Percentiles rank a stretch among this genome's conserved stretches.
Evolutionary conservation across 2,797 vertebrate species (phyloP).

Genomic region (Danio jaintianensis): DNA sequence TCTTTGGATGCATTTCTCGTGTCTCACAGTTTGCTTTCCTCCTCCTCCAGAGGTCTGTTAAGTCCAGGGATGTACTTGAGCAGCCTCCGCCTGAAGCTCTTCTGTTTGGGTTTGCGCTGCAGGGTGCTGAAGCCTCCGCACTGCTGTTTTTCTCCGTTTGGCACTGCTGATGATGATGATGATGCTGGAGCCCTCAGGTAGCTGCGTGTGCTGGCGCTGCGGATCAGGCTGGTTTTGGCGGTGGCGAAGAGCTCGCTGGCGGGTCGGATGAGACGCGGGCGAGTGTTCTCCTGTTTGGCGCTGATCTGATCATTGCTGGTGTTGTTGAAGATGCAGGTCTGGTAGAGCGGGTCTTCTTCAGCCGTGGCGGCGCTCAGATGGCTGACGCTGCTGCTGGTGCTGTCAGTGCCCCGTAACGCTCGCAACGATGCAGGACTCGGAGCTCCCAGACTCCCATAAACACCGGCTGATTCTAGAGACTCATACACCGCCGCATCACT

Average conservation of each 20-base stretch:
- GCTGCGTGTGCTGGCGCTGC: conserved; percentile 88
- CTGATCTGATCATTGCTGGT: conserved; percentile 38
- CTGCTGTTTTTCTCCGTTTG: conserved; percentile 71
- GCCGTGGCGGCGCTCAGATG: conserved; percentile 72
- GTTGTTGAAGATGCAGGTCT: conserved; percentile 84
- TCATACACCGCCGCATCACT: conserved; percentile 91
- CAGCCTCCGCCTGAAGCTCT: conserved; percentile 89
- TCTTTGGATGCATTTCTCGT: not conserved
- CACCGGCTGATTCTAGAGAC: conserved; percentile 89
- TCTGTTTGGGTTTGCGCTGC: conserved; percentile 86
- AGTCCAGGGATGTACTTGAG: conserved; percentile 96
- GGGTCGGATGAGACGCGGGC: conserved; percentile 66
- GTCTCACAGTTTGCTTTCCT: conserved; percentile 92
- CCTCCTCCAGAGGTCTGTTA: conserved; percentile 93
- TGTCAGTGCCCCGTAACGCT: conserved; percentile 74
- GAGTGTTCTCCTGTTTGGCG: conserved; percentile 35
- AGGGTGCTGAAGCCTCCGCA: conserved; percentile 70
- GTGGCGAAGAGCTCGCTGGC: conserved; percentile 76
- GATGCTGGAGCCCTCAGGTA: conserved; percentile 67
- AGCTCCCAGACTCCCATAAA: conserved; percentile 82
- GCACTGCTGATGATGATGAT: conserved; percentile 64
- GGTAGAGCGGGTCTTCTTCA: conserved; percentile 89
- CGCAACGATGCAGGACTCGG: conserved; percentile 76
- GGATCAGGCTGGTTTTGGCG: conserved; percentile 79
- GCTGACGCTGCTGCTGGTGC: conserved; percentile 82